phyloP scores from a whole-genome alignment of 2,797 vertebrate genomes.

The Catharus ustulatus region DNA sequence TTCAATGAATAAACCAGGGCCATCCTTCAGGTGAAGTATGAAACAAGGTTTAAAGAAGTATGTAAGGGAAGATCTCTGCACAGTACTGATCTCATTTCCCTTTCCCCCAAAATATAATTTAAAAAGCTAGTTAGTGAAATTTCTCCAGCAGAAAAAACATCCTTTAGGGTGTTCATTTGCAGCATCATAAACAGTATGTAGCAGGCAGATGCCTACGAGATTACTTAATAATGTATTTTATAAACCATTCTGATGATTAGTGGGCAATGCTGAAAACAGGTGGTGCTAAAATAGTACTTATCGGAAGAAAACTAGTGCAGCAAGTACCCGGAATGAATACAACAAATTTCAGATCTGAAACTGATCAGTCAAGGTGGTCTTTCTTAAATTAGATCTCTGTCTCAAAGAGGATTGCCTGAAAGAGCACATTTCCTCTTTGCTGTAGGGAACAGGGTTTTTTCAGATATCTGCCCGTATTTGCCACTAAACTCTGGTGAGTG shows the following conservation, averaged over 20 bases:
- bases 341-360: background rate
- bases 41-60: background rate
- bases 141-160: background rate
- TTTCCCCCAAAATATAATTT: background rate
- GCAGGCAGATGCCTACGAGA: background rate
- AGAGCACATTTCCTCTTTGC: background rate
- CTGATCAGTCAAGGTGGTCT: background rate
- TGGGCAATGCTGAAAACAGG: background rate
- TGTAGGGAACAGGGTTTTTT: background rate
- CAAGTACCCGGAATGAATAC: background rate
- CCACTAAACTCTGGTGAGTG: background rate
- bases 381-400: background rate
- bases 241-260: background rate
- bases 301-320: background rate
- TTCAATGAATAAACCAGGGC: background rate
- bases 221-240: background rate
- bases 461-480: background rate
- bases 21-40: background rate
- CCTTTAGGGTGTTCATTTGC: background rate
- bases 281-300: background rate
- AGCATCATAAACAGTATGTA: background rate
- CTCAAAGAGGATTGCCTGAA: background rate
- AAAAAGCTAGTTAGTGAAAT: background rate
- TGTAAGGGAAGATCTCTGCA: background rate
- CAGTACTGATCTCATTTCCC: background rate